Evolutionary conservation across 2,113 vertebrate species (phyloP), one percentile per base, ranked within the genome.

Genomic region (Daubentonia madagascariensis): DNA sequence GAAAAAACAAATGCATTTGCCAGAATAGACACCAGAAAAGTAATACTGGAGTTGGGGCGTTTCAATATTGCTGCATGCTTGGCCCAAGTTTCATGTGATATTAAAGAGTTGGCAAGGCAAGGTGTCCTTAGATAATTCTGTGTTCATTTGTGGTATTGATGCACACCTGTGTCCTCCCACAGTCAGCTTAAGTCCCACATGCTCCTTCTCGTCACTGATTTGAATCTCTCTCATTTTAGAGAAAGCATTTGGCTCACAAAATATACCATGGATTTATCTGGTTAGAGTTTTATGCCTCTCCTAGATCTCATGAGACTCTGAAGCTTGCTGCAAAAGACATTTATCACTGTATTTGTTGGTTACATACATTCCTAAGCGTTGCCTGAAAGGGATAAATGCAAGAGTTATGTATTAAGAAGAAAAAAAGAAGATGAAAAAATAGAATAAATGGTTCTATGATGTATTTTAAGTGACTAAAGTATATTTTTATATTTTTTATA

Each of bases 381-480:
- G 87, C 28, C 96, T 98, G 72, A 95, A 98, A 97, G 14, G 70
- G 57, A 50, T 25, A 97, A 86, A 59, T 92, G 4, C 18, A 97
- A 75, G 32, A 93, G 22, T 91, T 96, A 87, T 48, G 52, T 35
- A 45, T 57, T 5, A 4, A 61, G 50, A 89, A 89, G 25, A 59
- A 61, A 78, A 43, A 3, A 96, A n/a, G 8, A 40, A 68, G 1
- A 63, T 72, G 18, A 54, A 61, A 57, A 91, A 79, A 37, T 18
- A 78, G 8, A 83, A 68, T 37, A 80, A 94, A 63, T 17, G 95
- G 67, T 87, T 70, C 25, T 57, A 32, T 63, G 73, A 18, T 35
- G 9, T 85, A 97, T 86, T 95, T 95, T 93, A 96, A 94, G 59
- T 80, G 9, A 86, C 80, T 95, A 97, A 81, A 91, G 9, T 81